Conservation (phyloP, 2,113 vertebrate genomes). For the Proteles cristata region DNA sequence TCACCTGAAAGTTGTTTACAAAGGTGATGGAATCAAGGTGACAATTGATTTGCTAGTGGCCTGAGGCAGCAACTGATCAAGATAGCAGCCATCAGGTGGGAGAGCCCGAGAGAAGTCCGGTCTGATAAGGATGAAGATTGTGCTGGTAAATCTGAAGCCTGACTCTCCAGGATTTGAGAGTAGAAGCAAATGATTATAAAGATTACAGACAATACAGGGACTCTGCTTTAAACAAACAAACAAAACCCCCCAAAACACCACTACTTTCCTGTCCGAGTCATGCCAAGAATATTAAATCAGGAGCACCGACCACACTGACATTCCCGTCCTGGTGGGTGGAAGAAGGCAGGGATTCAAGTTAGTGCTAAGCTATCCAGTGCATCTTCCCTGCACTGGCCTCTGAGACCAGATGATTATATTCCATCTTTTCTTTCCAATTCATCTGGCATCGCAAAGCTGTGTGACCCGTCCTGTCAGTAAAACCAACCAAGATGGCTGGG, state of each 20-base stretch:
- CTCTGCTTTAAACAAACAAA: background rate
- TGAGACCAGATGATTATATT: background rate
- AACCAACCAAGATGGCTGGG: background rate
- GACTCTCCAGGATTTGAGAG: background rate
- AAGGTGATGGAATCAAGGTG: background rate
- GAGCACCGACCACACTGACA: background rate
- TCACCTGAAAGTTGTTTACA: background rate
- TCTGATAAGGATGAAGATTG: background rate
- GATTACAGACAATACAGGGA: background rate
- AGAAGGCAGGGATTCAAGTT: no score
- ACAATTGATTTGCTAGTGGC: background rate
- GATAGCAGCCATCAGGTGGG: background rate
- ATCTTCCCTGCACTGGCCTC: background rate
- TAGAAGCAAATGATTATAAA: background rate
- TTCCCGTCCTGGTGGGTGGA: background rate
- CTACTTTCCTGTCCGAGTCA: background rate
- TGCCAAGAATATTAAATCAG: background rate
- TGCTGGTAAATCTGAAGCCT: background rate
- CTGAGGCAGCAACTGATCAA: background rate
- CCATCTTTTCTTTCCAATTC: background rate
- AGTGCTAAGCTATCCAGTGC: fast-evolving
- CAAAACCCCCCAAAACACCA: background rate
- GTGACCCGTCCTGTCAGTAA: constrained; percentile 45
- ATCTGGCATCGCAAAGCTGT: background rate
- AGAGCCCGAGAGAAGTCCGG: background rate